These are phyloP conservation scores for Clivina fossor DNA, from an alignment of 2,888 invertebrate species.

Conservation along the genomic window DNA sequence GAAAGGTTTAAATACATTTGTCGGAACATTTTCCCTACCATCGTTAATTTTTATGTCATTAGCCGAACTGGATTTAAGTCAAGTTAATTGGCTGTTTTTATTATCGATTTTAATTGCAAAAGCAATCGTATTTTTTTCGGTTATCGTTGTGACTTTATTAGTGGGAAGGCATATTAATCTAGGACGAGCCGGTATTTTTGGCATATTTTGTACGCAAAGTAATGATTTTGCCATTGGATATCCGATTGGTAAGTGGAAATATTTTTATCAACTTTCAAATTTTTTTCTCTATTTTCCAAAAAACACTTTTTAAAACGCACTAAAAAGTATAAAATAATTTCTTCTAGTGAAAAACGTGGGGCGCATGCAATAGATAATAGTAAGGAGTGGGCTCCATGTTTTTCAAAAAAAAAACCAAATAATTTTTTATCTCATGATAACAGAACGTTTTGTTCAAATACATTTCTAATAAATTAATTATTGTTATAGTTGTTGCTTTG, in stretches of 20 bases:
- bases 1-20: slow-evolving; percentile 88
- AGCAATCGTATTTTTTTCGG: slow-evolving; percentile 78
- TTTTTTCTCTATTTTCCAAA: too few relatives aligned
- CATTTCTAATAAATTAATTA: slow-evolving; percentile 6
- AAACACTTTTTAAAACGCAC: too few relatives aligned
- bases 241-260: slow-evolving; percentile 86
- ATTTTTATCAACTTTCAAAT: not conserved
- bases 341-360: too few relatives aligned
- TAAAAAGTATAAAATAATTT: too few relatives aligned
- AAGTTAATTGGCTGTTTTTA: slow-evolving; percentile 92
- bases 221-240: slow-evolving; percentile 97
- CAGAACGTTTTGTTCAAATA: too few relatives aligned
- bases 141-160: slow-evolving; percentile 74
- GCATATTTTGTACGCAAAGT: slow-evolving; percentile 94
- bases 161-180: slow-evolving; percentile 79
- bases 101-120: slow-evolving; percentile 83
- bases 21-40: slow-evolving; percentile 91
- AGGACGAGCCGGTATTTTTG: slow-evolving; percentile 86
- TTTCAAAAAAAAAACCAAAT: too few relatives aligned
- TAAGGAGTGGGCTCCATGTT: too few relatives aligned
- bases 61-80: slow-evolving; percentile 77
- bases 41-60: slow-evolving; percentile 88
- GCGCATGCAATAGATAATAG: too few relatives aligned
- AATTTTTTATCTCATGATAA: too few relatives aligned
- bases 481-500: slow-evolving; percentile 73